These are phyloP conservation scores for Diaprepes abbreviatus DNA, from an alignment of 2,888 invertebrate genomes.

Conservation along the genomic window DNA sequence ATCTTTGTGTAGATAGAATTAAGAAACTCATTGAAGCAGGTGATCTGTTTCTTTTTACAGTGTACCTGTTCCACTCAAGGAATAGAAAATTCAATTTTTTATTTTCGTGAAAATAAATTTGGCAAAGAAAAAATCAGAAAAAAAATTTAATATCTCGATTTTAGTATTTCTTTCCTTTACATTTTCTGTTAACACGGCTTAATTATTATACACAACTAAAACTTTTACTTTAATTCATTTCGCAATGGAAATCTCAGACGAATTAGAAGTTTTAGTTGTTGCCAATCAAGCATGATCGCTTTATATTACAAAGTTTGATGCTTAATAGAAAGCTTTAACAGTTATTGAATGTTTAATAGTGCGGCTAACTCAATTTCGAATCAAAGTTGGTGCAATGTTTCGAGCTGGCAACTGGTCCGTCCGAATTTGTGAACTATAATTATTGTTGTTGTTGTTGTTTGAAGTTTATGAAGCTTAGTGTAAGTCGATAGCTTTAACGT, in stretches of 20 bases:
- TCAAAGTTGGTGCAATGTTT: slow-evolving; percentile 32
- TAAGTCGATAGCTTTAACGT: neutral
- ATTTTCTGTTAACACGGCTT: too few species aligned
- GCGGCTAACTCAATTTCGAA: slow-evolving; percentile 38
- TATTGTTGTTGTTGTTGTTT: neutral
- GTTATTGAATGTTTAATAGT: slow-evolving; percentile 42
- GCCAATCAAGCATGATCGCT: slow-evolving; percentile 16
- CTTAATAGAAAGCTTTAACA: slow-evolving; percentile 38
- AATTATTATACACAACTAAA: too few species aligned
- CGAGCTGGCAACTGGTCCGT: slow-evolving; percentile 2
- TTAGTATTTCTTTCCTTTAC: too few species aligned
- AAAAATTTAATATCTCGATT: too few species aligned
- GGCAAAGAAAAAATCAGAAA: too few species aligned
- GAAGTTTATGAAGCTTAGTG: neutral
- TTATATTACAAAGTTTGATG: slow-evolving; percentile 43
- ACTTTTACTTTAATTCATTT: neutral
- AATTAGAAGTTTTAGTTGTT: neutral
- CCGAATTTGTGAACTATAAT: neutral
- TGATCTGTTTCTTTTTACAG: too few species aligned
- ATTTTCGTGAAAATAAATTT: too few species aligned
- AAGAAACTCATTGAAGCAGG: too few species aligned
- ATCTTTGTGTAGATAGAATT: too few species aligned
- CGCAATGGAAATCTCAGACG: neutral
- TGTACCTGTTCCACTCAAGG: too few species aligned
- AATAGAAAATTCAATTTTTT: too few species aligned